phyloP scores from a whole-genome alignment of 2,888 invertebrate genomes.

The Acanthococcus lagerstroemiae region DNA sequence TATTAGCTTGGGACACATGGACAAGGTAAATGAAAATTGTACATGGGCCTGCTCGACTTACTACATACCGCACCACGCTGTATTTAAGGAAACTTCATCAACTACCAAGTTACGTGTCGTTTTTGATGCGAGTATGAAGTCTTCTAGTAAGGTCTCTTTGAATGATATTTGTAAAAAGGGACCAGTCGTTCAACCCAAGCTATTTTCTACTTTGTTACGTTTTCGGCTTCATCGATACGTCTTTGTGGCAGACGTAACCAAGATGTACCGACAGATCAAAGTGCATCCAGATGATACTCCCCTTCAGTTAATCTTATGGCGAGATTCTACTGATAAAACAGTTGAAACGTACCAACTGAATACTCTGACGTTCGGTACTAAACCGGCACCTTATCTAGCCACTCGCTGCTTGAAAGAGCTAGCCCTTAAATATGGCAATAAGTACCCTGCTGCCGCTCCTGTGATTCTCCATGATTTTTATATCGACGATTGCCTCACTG shows the following conservation, averaged over 20 bases:
- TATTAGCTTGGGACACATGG: neutral
- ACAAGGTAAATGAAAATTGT: neutral
- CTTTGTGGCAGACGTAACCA: neutral
- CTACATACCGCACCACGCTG: neutral
- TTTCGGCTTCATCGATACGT: neutral
- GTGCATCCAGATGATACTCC: neutral
- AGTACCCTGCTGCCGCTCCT: neutral
- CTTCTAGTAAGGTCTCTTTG: neutral
- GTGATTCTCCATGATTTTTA: neutral
- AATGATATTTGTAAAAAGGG: neutral
- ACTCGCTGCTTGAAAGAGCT: neutral
- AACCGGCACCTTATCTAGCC: neutral
- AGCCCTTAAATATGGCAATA: neutral
- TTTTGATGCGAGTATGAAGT: neutral
- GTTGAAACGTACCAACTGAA: neutral
- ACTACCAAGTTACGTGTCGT: neutral
- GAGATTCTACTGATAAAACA: neutral
- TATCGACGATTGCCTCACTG: neutral
- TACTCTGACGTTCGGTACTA: neutral
- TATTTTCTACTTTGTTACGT: neutral
- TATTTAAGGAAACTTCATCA: neutral
- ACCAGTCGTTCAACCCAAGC: neutral
- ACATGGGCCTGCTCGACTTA: neutral
- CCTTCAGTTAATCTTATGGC: neutral
- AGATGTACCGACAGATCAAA: neutral